Evolutionary conservation across 2,113 vertebrate species (phyloP), one percentile per base, ranked within the genome.

Genomic region (Pygoscelis adeliae): DNA sequence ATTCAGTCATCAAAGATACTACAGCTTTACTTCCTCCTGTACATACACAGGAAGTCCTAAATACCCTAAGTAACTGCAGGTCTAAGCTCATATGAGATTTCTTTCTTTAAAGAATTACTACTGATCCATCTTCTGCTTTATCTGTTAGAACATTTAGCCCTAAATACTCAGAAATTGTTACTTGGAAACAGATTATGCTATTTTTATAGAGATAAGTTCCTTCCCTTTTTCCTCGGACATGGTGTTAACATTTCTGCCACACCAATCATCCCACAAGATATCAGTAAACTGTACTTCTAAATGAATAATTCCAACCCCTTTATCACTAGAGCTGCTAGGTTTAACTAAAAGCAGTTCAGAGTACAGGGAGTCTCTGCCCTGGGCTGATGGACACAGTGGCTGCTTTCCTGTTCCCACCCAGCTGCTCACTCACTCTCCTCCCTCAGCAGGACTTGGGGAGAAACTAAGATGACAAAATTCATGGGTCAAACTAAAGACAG

Each of bases 341-440:
- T 69, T 38, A 80, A 13, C 69, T 90, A 44, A 30, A 55, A 46
- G 12, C 13, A 56, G 8, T 63, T 50, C 2, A 2, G 46, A n/a
- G 11, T n/a, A 88, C 0, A 0, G 8, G 12, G 6, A 9, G 13
- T 40, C 38, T 66, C 21, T 84, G 34, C 20, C 25, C 18, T 26
- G 25, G 19, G 32, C 20, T 46, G 12, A 22, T 22, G 49, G 42
- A 72, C 11, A 19, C 0, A 1, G 23, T 0, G 0, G 17, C 44
- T 59, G 11, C 36, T 59, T n/a, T 30, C 4, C 25, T 66, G 5
- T 65, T 53, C 22, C 17, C 44, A 71, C 27, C 5, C 58, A 36
- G 14, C 6, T 4, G 2, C 21, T 50, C 22, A 8, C 17, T 47
- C 14, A 13, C 26, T 77, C 20, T 18, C 23, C 20, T 15, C 19